Base-by-base conservation (phyloP, 2,888 invertebrate genomes). In the Orthosia cruda region DNA sequence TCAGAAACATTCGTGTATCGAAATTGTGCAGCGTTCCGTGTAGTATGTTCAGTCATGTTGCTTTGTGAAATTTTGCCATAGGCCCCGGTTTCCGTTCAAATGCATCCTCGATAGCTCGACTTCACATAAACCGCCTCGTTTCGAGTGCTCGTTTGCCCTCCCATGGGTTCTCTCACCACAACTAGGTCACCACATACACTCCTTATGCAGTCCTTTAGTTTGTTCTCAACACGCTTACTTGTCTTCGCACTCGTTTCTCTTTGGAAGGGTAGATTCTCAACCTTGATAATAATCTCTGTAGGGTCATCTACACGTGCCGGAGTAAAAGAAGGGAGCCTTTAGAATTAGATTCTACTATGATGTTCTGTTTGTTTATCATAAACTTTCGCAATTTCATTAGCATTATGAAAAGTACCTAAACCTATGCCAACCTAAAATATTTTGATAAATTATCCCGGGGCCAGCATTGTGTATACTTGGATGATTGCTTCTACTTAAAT, bases 141-240 rank as follows among this genome's bases (percentile, higher is more conserved):
- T 86, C 75, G 73, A 86, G 86, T 73, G 79, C 72, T 79, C 77
- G 72, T 81, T 77, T 59, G 59, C 71, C 58, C 70, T 87, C 87
- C 83, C 87, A 76, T 83, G 81, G 77, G 85, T 69, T 84, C 74
- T 72, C 81, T 79, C 72, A 67, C 72, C 72, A 75, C 72, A 86
- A 83, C 79, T 87, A 85, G 86, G 86, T 86, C 87, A 87, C 79
- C 64, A 80, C 71, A 87, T 80, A 68, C 74, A 84, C 84, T 73
- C 77, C 81, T 83, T 87, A 85, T 79, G 74, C 72, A 74, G 75
- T 80, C 83, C 77, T 87, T 85, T 79, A 75, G 66, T 69, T 80
- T 83, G 80, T 71, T 63, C 76, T 77, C 59, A 54, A 77, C 69
- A 50, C 63, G 26, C 26, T 20, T 71, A 70, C 81, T 74, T 67